A percentile compares a stretch with the other conserved stretches of the same genome.
Evolutionary conservation across 2,797 vertebrate species (phyloP).

Genomic region (Miichthys miiuy): DNA sequence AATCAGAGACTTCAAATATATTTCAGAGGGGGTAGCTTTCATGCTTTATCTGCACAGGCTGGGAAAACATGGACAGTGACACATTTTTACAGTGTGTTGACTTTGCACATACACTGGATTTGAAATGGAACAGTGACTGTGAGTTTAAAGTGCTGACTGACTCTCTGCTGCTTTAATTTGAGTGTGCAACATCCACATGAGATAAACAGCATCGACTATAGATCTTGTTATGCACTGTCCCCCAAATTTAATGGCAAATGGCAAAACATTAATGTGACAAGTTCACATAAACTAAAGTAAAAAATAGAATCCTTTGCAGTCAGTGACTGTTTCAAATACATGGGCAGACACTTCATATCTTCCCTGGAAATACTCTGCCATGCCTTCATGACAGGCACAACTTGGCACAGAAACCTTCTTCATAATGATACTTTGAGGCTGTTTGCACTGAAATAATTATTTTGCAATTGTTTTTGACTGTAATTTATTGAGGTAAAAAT

Average conservation of each 20-base stretch:
- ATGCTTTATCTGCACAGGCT: slow-evolving; percentile 5
- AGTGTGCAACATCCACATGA: neutral
- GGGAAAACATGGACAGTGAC: neutral
- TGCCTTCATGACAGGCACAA: neutral
- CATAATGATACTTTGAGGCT: neutral
- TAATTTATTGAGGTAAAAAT: neutral
- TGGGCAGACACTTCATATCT: neutral
- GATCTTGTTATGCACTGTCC: neutral
- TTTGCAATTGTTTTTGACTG: neutral
- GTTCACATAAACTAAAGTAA: neutral
- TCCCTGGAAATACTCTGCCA: neutral
- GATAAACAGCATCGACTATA: neutral
- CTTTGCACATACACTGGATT: neutral
- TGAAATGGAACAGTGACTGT: slow-evolving; percentile 4
- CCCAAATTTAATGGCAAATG: neutral
- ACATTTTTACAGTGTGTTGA: neutral
- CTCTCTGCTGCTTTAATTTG: slow-evolving; percentile 3
- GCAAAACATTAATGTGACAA: neutral
- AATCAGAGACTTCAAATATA: slow-evolving; percentile 20
- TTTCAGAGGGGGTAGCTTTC: slow-evolving; percentile 7
- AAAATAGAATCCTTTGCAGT: neutral
- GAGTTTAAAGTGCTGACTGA: slow-evolving; percentile 5
- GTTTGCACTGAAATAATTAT: too few relatives aligned
- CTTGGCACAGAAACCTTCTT: neutral
- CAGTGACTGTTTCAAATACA: neutral